Base-by-base conservation (phyloP, 2,888 invertebrate genomes). In the Quadroppia sp. region DNA sequence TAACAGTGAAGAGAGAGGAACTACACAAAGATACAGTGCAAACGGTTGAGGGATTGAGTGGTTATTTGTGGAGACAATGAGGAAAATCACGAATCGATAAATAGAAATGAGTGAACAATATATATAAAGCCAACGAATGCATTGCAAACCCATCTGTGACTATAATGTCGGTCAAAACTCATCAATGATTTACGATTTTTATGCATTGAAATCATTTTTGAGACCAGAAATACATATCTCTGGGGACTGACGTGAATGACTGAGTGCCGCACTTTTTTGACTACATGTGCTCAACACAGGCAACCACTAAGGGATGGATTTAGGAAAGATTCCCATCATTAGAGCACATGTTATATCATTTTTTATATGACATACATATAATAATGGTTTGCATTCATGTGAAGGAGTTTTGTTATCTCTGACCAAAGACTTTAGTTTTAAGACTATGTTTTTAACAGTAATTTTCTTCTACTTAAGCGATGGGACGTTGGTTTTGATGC, bases 361-460 rank as follows among this genome's bases (percentile, higher is more conserved):
- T 64, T 64, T 64, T 20, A 64, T 64, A 64, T 64, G 64, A 64
- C 64, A 64, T 64, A 64, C 40, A 61, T 61, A 28, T 13, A 56
- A 64, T 40, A 40, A 64, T 28, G 28, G 40, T 13, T 64, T 64
- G 64, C 13, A 64, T 64, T 15, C 20, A 32, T 40, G 64, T 20
- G 64, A 64, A 64, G 64, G 64, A 64, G 64, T 64, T 64, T 64
- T 64, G 64, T 64, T 64, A 36, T 20, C 64, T 17, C 20, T 64
- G 36, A 56, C 36, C 2, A 32, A 15, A 30, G 1, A 15, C 40
- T 36, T 64, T 64, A 64, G n/a, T 64, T 64, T 64, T 61, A 36
- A 23, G 40, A 11, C 13, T 64, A 40, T 40, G n/a, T 40, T 40
- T 20, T 40, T 64, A 64, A 40, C 36, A 20, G 40, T 64, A 64